These are phyloP conservation scores for Solen grandis DNA, from an alignment of 1,140 invertebrate genomes.

Conservation along the genomic window DNA sequence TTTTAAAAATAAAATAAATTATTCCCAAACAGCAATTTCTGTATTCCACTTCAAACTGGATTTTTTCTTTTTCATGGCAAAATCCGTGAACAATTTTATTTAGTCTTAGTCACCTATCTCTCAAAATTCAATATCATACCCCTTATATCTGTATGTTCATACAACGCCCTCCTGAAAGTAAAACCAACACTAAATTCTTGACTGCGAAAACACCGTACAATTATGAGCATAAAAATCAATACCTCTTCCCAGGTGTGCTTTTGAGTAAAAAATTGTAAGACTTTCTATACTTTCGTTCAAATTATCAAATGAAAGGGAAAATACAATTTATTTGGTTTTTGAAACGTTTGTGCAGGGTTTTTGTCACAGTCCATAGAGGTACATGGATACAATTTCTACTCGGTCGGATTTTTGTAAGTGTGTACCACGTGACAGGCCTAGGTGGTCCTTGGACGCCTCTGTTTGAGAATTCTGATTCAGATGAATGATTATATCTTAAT, in stretches of 20 bases:
- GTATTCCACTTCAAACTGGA: no score
- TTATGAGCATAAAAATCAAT: conserved; percentile 43
- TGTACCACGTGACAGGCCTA: no score
- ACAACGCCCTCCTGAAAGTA: background rate
- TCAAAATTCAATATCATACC: background rate
- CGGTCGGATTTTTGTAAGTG: no score
- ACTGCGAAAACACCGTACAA: conserved; percentile 43
- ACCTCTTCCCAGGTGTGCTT: conserved; percentile 26
- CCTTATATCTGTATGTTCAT: background rate
- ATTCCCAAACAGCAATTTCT: no score
- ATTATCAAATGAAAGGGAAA: conserved; percentile 55
- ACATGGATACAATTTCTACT: no score
- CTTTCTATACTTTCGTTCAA: conserved; percentile 45
- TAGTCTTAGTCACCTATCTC: no score
- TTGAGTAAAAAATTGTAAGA: conserved; percentile 27
- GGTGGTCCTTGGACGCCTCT: no score
- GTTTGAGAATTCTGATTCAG: no score
- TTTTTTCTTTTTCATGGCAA: background rate
- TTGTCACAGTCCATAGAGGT: conserved; percentile 34
- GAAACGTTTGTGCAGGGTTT: conserved; percentile 30
- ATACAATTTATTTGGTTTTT: conserved; percentile 54
- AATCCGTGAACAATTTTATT: background rate
- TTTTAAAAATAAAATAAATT: no score
- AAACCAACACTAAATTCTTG: conserved; percentile 9
- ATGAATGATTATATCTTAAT: no score